phyloP scores from a whole-genome alignment of 2,888 invertebrate species.

The Idaea dimidiata region DNA sequence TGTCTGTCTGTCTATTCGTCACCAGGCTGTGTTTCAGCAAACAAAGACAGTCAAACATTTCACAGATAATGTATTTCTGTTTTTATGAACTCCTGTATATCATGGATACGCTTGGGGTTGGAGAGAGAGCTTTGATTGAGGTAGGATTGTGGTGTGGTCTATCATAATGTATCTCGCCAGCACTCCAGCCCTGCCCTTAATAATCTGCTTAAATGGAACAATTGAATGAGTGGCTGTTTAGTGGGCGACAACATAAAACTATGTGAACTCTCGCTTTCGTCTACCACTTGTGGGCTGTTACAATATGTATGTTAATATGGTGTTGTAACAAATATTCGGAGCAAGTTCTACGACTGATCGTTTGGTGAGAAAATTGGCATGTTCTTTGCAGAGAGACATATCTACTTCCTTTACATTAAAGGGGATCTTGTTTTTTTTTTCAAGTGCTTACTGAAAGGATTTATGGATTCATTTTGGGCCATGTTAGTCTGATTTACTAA shows the following conservation, averaged over 20 bases:
- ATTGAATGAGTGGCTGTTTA: conserved; percentile 42
- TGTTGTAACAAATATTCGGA: background rate
- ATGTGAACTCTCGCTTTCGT: conserved; percentile 44
- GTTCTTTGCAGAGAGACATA: too few species aligned
- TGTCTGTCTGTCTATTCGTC: too few species aligned
- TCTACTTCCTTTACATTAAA: too few species aligned
- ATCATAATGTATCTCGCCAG: background rate
- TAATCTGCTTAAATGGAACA: conserved; percentile 42
- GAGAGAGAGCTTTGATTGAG: conserved; percentile 17
- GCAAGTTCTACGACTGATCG: background rate
- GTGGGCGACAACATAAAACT: conserved; percentile 47
- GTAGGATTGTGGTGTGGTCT: conserved; percentile 16
- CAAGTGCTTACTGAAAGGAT: too few species aligned
- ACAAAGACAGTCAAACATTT: too few species aligned
- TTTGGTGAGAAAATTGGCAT: background rate
- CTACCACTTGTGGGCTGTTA: conserved; percentile 19
- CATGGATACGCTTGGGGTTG: too few species aligned
- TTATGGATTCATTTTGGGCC: too few species aligned
- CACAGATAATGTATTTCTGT: too few species aligned
- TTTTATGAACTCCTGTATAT: too few species aligned
- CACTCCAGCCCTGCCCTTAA: conserved; percentile 24
- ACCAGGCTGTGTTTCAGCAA: too few species aligned
- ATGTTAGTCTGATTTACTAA: too few species aligned
- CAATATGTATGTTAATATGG: background rate
- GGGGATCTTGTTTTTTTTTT: too few species aligned